These are phyloP conservation scores for Coregonus suidteri DNA, from an alignment of 2,797 vertebrate genomes.

Conservation along the genomic window DNA sequence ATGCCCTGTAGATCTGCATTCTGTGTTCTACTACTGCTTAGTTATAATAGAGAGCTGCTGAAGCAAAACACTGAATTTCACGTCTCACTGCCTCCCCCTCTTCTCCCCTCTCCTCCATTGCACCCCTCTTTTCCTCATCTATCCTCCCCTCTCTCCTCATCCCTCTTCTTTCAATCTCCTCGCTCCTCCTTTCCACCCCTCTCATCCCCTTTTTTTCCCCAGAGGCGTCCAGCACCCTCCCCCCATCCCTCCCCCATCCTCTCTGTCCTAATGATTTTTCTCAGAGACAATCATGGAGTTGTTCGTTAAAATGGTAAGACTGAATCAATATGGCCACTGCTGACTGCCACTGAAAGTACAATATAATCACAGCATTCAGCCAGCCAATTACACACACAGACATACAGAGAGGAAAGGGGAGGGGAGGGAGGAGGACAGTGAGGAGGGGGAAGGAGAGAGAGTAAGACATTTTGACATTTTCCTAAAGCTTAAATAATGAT, in stretches of 20 bases:
- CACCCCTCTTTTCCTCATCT: not conserved
- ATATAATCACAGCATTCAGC: constrained; percentile 31
- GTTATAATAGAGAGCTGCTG: constrained; percentile 52
- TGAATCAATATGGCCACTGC: constrained; percentile 53
- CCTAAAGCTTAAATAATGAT: not conserved
- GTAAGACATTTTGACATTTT: too few relatives aligned
- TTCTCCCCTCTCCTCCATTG: too few relatives aligned
- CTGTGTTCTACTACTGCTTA: constrained; percentile 41
- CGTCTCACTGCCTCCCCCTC: constrained; percentile 42
- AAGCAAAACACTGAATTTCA: constrained; percentile 54
- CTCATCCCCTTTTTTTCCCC: constrained; percentile 17
- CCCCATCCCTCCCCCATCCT: not conserved
- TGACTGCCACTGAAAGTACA: constrained; percentile 41
- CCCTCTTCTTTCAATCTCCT: not conserved
- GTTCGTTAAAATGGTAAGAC: constrained; percentile 54
- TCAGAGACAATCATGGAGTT: constrained; percentile 31
- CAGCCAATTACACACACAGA: constrained; percentile 13
- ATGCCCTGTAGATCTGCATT: constrained; percentile 40
- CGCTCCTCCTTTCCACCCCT: not conserved
- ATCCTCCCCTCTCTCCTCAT: not conserved
- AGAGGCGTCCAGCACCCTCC: constrained; percentile 17
- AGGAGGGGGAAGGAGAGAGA: not conserved
- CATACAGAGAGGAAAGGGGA: not conserved
- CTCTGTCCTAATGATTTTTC: constrained; percentile 27
- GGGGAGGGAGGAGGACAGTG: constrained; percentile 19